These are phyloP conservation scores for Calcarius ornatus DNA, from an alignment of 2,113 vertebrate genomes.

Conservation along the genomic window DNA sequence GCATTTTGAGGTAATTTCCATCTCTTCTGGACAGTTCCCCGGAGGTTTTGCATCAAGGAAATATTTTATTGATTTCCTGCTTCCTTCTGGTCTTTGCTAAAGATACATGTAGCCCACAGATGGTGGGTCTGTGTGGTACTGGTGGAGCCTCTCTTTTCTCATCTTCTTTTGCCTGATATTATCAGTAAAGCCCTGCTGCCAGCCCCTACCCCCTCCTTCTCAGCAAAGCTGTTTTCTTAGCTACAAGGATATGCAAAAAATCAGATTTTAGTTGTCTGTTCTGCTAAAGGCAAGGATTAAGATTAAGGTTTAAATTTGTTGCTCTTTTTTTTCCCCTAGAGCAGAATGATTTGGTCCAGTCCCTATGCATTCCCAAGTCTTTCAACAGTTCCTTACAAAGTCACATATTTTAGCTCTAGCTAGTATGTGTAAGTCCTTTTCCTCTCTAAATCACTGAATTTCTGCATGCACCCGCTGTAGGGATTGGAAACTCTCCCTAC, in stretches of 20 bases:
- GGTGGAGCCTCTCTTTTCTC: neutral
- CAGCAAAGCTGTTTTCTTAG: neutral
- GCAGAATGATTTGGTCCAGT: neutral
- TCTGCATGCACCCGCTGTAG: neutral
- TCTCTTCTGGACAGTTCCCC: neutral
- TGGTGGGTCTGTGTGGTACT: neutral
- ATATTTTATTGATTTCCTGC: neutral
- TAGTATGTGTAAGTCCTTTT: neutral
- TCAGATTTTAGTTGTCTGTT: constrained; percentile 5
- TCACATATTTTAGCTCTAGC: neutral
- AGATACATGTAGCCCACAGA: neutral
- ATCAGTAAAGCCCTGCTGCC: neutral
- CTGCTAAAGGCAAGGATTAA: neutral
- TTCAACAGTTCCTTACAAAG: neutral
- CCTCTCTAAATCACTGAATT: neutral
- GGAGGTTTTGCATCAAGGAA: neutral
- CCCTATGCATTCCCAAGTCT: neutral
- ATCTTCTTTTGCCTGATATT: neutral
- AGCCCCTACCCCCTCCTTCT: neutral
- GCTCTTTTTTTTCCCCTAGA: neutral
- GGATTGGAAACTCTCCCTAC: neutral
- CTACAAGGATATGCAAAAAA: constrained; percentile 5
- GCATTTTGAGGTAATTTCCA: neutral
- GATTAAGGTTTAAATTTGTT: neutral
- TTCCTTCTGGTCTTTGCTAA: neutral